phyloP scores from a whole-genome alignment of 2,113 vertebrate genomes.

The Suricata suricatta region DNA sequence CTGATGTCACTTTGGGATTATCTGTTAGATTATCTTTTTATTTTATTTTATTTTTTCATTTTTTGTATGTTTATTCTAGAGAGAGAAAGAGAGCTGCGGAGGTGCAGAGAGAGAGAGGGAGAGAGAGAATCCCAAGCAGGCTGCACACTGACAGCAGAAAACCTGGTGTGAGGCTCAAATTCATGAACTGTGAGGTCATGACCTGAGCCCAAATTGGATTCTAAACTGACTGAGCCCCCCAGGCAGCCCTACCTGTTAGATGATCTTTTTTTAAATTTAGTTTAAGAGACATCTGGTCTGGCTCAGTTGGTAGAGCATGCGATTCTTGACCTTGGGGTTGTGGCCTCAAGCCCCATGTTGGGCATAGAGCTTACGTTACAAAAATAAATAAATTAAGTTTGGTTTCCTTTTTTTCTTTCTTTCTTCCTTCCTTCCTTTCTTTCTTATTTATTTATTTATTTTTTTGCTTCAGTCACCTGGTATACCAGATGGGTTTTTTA shows the following conservation, averaged over 20 bases:
- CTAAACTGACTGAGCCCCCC: neutral
- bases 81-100: neutral
- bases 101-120: too few relatives aligned
- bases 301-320: neutral
- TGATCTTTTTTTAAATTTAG: neutral
- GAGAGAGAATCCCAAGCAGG: neutral
- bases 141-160: neutral
- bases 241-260: neutral
- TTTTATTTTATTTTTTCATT: too few relatives aligned
- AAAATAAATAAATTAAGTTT: neutral
- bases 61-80: neutral
- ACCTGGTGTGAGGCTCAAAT: neutral
- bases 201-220: neutral
- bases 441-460: too few relatives aligned
- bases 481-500: neutral
- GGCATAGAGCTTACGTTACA: neutral
- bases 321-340: neutral
- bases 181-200: neutral
- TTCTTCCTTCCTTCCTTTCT: too few relatives aligned
- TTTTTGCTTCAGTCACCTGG: neutral
- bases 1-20: too few relatives aligned
- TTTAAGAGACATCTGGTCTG: neutral
- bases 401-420: neutral
- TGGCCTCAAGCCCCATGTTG: neutral
- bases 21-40: too few relatives aligned